Base-by-base conservation (phyloP, 2,888 invertebrate species). In the Lasioglossum vierecki region DNA sequence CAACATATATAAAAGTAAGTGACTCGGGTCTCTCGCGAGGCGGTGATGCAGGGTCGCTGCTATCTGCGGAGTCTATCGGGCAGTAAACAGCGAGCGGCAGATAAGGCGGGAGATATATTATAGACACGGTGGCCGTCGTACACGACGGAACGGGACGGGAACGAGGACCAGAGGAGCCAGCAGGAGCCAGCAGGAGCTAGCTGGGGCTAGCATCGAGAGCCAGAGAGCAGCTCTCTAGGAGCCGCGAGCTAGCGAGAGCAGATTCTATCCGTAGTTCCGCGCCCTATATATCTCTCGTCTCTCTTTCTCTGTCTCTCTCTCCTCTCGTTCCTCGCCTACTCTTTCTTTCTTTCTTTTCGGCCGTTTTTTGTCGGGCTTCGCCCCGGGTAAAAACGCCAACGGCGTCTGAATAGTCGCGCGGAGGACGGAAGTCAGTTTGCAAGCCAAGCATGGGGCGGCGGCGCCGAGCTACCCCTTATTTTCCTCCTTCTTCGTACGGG, bases 1-100 rank as follows among this genome's bases (percentile, higher is more conserved):
- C 91, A 91, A 92, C 92, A 93, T 94, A 94, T 93, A 93, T 94
- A 93, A 93, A 93, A 93, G 93, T 93, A 93, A 94, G 93, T 91
- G 93, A 91, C 89, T 90, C 84, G 88, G 74, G 90, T 91, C 91
- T 92, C 92, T 92, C 92, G 91, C 90, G 92, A 90, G 93, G 91
- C 91, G 92, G 92, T 92, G 93, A 92, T 92, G 92, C 92, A 93
- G 93, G 89, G 92, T 91, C 91, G 57, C 91, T 88, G 89, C 94
- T 95, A 95, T 95, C 95, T 93, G 92, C 89, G 90, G 92, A 94
- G 94, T 94, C 95, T 95, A 95, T 95, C 95, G 94, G 94, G 93
- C 94, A 94, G 94, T 94, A 94, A 95, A 95, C 94, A 94, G 94
- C 93, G 92, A 93, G 93, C 94, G 93, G 93, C 94, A 94, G 95